Percentiles rank a stretch among this genome's conserved stretches.
Evolutionary conservation across 2,797 vertebrate species (phyloP).

Genomic region (Xerus rutilus): DNA sequence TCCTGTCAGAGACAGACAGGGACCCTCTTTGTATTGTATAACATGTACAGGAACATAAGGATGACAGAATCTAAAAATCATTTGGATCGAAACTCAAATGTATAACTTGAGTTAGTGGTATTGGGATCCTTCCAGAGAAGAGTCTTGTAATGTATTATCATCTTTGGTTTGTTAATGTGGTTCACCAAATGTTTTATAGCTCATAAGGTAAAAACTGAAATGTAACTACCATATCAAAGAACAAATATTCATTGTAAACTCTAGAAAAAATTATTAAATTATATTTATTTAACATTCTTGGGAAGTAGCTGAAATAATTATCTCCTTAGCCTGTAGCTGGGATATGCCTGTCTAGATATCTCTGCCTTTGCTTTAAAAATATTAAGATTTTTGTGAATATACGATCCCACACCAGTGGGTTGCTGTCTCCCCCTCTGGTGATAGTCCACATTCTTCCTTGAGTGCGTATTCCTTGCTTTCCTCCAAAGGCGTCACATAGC

Average conservation of each 20-base stretch:
- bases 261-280: neutral
- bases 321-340: neutral
- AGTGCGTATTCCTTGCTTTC: no score
- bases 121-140: neutral
- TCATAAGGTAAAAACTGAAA: conserved; percentile 29
- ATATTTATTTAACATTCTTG: neutral
- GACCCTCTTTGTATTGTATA: conserved; percentile 94
- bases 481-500: no score
- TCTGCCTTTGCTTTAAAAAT: neutral
- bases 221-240: neutral
- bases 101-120: neutral
- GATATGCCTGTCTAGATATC: neutral
- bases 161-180: conserved; percentile 10
- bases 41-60: neutral
- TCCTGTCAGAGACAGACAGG: conserved; percentile 92
- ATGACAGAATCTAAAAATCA: neutral
- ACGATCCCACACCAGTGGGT: no score
- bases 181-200: neutral
- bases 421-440: no score
- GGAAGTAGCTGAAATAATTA: conserved; percentile 1
- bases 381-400: neutral
- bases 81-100: neutral
- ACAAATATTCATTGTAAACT: neutral
- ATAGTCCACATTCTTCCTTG: no score
- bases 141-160: conserved; percentile 10